Conservation (phyloP, 1,140 invertebrate genomes). For the Cylas formicarius region DNA sequence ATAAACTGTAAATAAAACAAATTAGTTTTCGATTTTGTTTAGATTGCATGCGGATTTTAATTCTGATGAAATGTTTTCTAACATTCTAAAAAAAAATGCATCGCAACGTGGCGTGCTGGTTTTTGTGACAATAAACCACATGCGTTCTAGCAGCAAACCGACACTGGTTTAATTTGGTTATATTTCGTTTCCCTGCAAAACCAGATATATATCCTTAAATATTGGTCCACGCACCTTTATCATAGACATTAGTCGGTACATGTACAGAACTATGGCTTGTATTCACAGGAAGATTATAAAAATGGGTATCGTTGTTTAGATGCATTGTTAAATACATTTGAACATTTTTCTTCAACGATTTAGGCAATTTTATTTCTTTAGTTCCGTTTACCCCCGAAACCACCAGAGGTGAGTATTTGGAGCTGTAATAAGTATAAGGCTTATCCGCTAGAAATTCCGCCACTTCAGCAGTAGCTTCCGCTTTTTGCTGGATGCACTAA, state of each 20-base stretch:
- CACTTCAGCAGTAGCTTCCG: conserved; percentile 56
- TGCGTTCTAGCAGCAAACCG: too few relatives aligned
- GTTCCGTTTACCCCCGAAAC: too few relatives aligned
- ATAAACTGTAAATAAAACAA: too few relatives aligned
- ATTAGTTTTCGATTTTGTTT: too few relatives aligned
- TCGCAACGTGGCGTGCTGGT: too few relatives aligned
- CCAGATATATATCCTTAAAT: too few relatives aligned
- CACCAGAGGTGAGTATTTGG: conserved; percentile 56
- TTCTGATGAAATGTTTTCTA: too few relatives aligned
- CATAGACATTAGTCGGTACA: conserved; percentile 90
- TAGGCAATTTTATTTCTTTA: conserved; percentile 34
- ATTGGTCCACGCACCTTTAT: conserved; percentile 63
- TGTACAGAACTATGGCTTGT: conserved; percentile 80
- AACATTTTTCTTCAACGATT: conserved; percentile 40
- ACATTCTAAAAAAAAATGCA: too few relatives aligned
- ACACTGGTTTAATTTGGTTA: too few relatives aligned
- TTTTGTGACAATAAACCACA: too few relatives aligned
- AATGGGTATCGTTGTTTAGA: conserved; percentile 68
- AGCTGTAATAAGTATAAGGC: conserved; percentile 55
- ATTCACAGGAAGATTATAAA: conserved; percentile 79
- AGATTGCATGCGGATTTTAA: too few relatives aligned
- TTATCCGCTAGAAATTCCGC: conserved; percentile 51
- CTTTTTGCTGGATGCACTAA: conserved; percentile 62
- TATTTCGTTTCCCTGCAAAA: too few relatives aligned
- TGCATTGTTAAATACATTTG: conserved; percentile 48